Base-by-base conservation (phyloP, 2,888 invertebrate species). In the Eristalis pertinax region DNA sequence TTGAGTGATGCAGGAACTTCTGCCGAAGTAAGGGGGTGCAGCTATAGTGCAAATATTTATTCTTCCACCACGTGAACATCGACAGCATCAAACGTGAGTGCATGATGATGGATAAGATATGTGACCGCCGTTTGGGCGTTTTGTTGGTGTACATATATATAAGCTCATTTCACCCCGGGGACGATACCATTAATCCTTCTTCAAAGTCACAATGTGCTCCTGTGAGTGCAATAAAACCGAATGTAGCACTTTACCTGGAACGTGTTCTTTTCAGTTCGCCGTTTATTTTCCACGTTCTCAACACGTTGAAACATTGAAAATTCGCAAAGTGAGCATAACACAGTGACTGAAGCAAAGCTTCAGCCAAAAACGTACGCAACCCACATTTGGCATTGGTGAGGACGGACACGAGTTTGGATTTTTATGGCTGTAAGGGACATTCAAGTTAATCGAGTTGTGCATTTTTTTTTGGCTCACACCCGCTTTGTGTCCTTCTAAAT, bases 111-210 rank as follows among this genome's bases (percentile, higher is more conserved):
- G 62, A 67, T 67, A 68, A 77, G 69, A 68, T 77, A 67, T 77
- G 76, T 69, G 76, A 77, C 62, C 32, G 68, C 19, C 43, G 43
- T 60, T 50, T 26, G 56, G 64, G 32, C 50, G 29, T 26, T 41
- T 24, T 62, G 35, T 35, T 35, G 65, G 65, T 24, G 56, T 8
- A 56, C 19, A 50, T 26, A 74, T 4, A 29, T 26, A 62, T 29
- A 26, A 29, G 62, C 72, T 72, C 62, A 72, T 72, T 72, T 63
- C 56, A 75, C 65, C 75, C 75, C 38, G 26, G 75, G 58, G 65
- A 67, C 65, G 65, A 65, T 65, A 75, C 68, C 76, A 77, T 77
- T 69, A 77, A 77, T 77, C 76, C 76, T 77, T 77, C 76, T 69
- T 68, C 75, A 69, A 77, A 69, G 76, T 77, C 62, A 77, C 68